Evolutionary conservation across 2,797 vertebrate species (phyloP).

Genomic region (Pangasius djambal): DNA sequence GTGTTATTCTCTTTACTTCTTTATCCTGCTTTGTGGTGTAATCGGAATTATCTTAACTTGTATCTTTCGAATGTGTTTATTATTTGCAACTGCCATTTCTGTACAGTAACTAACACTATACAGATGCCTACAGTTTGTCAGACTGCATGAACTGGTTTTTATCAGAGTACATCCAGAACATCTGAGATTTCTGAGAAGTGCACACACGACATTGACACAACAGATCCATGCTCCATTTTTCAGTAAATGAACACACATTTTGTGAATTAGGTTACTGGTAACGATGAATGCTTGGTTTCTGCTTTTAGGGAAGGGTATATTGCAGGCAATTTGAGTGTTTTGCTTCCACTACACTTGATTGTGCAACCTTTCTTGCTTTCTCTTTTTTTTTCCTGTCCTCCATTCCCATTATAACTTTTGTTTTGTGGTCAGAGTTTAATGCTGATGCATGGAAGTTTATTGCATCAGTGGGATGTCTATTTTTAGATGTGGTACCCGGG

Average conservation of each 20-base stretch:
- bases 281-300: neutral
- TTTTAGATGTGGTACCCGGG: conserved; percentile 13
- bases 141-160: conserved; percentile 10
- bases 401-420: neutral
- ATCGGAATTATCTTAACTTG: neutral
- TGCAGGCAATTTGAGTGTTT: neutral
- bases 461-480: conserved; percentile 17
- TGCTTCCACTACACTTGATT: neutral
- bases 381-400: too few relatives aligned
- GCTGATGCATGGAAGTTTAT: conserved; percentile 25
- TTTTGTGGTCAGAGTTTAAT: conserved; percentile 9
- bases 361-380: neutral
- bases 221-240: neutral
- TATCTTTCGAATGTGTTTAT: neutral
- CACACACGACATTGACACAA: neutral
- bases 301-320: neutral
- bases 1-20: neutral
- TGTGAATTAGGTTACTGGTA: neutral
- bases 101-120: conserved; percentile 7
- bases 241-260: conserved; percentile 4
- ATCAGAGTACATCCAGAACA: neutral
- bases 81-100: neutral
- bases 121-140: conserved; percentile 9
- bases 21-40: neutral
- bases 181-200: conserved; percentile 5